These are phyloP conservation scores for Pachymerium ferrugineum DNA, from an alignment of 2,888 invertebrate genomes.

Conservation along the genomic window DNA sequence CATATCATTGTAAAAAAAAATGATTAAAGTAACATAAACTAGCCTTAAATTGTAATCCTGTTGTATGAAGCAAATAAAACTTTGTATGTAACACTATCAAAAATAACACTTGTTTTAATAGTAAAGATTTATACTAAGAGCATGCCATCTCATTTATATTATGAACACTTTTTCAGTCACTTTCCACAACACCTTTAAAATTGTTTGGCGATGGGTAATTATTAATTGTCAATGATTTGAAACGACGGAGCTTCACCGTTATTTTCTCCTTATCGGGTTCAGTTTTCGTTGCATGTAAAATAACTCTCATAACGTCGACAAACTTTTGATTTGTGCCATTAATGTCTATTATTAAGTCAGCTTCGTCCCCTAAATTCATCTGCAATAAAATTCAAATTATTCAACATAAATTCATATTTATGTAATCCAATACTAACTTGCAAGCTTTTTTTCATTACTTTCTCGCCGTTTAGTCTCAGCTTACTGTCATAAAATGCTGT, in stretches of 20 bases:
- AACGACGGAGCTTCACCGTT: conserved; percentile 59
- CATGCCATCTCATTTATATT: background rate
- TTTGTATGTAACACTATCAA: background rate
- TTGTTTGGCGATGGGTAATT: conserved; percentile 54
- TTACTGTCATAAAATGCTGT: conserved; percentile 71
- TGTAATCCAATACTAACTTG: conserved; percentile 52
- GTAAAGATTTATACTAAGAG: too few species aligned
- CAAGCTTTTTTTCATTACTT: conserved; percentile 67
- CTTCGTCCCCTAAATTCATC: conserved; percentile 65
- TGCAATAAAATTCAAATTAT: conserved; percentile 44
- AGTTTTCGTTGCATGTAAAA: conserved; percentile 52
- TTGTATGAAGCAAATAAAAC: background rate
- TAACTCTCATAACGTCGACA: conserved; percentile 63
- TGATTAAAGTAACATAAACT: background rate
- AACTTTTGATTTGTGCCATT: conserved; percentile 64
- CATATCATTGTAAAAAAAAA: background rate
- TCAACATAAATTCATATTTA: background rate
- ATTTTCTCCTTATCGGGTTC: conserved; percentile 55
- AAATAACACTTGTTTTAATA: too few species aligned
- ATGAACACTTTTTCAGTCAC: background rate
- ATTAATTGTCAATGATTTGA: conserved; percentile 65
- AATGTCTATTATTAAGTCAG: conserved; percentile 66
- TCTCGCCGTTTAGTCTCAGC: conserved; percentile 71
- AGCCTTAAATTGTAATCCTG: background rate
- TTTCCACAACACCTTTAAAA: too few species aligned